Base-by-base conservation (phyloP, 2,888 invertebrate species). In the Ptilodon capucinus region DNA sequence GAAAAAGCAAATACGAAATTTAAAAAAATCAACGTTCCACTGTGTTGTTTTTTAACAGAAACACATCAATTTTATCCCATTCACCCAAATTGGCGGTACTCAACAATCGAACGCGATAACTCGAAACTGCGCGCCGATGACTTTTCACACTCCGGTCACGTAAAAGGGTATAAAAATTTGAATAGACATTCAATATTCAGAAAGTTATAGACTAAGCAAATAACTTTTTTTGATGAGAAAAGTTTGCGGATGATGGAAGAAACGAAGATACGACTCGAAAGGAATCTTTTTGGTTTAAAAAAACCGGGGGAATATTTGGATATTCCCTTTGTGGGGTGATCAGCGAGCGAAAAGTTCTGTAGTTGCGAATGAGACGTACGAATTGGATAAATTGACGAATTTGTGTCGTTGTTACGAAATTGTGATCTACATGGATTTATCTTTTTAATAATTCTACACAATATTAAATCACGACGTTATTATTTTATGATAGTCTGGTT, bases 171-270 rank as follows among this genome's bases (percentile, higher is more conserved):
- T 41, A 50, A 61, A 49, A 55, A 60, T 59, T 51, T 43, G 36
- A 63, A 63, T 59, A 59, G 53, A 63, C 54, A 64, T 57, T 64
- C 43, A 57, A 48, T 67, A 64, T 64, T 64, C 60, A 64, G 57
- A 48, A 60, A 55, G 44, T 44, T 40, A 39, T 39, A 44, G 35
- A 48, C 36, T 43, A 44, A 48, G 48, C 41, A 49, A 60, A 55
- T 53, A 58, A 57, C 61, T 60, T 61, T 54, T 60, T 69, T 57
- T 62, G 60, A 68, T 69, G 64, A 67, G 62, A 67, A 67, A 69
- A 68, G 53, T 69, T 68, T 14, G 48, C 13, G 38, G 28, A 35
- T 40, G 43, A 57, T 48, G 49, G 49, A 58, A 49, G 46, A 48
- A 46, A 57, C 30, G 43, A 40, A 63, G 53, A 51, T 44, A 52